These are phyloP conservation scores for Scelioninae gen. 2 DNA, from an alignment of 2,888 invertebrate genomes.

Conservation along the genomic window DNA sequence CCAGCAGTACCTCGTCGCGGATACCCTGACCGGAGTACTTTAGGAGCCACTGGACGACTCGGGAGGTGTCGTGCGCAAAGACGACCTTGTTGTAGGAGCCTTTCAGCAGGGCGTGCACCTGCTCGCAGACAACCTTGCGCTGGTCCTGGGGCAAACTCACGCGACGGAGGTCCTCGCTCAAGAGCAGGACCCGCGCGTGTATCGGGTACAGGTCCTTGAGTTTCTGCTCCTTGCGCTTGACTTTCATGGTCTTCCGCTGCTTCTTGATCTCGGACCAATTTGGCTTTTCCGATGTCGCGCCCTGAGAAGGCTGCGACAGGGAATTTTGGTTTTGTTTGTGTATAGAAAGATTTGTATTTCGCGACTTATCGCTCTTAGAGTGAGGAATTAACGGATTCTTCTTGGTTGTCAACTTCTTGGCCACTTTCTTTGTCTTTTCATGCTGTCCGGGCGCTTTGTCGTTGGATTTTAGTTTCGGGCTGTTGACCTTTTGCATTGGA, in stretches of 20 bases:
- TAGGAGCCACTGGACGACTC: slow-evolving; percentile 92
- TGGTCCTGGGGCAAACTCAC: slow-evolving; percentile 78
- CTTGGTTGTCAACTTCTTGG: neutral
- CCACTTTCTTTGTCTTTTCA: neutral
- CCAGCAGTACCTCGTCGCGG: slow-evolving; percentile 82
- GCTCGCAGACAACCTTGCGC: slow-evolving; percentile 77
- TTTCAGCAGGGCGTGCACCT: slow-evolving; percentile 81
- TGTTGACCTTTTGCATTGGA: neutral
- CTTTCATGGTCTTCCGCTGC: slow-evolving; percentile 83
- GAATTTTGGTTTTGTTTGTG: neutral
- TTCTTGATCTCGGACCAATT: slow-evolving; percentile 87
- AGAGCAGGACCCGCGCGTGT: slow-evolving; percentile 77
- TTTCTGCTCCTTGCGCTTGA: slow-evolving; percentile 80
- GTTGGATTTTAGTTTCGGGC: neutral
- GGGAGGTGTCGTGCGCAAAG: slow-evolving; percentile 89
- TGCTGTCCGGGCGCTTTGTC: neutral
- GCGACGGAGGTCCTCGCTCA: slow-evolving; percentile 79
- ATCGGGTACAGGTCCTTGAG: slow-evolving; percentile 76
- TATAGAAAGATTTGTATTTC: neutral
- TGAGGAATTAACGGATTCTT: no score
- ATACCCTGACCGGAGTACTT: slow-evolving; percentile 83
- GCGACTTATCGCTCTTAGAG: no score
- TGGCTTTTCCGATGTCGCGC: slow-evolving; percentile 75
- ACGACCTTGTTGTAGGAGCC: slow-evolving; percentile 83
- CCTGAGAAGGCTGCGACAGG: neutral